Evolutionary conservation across 1,140 invertebrate genomes (phyloP), one percentile per base, ranked within the genome.

Genomic region (Drosophila erecta): DNA sequence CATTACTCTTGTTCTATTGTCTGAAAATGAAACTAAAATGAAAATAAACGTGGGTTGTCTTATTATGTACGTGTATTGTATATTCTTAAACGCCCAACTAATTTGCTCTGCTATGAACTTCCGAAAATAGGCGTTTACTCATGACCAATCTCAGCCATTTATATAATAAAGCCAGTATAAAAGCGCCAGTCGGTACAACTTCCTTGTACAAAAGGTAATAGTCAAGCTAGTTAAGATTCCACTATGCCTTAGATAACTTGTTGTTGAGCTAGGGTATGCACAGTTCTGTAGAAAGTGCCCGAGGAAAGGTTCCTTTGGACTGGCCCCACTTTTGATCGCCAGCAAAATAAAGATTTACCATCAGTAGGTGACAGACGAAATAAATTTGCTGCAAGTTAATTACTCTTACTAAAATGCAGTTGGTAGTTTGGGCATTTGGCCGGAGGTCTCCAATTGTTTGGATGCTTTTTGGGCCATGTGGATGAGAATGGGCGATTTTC

Each of bases 311-410:
- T 35, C 6, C 33, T 10, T 35, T 10, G 22, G 3, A 24, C 3
- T 24, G 3, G 3, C 22, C 22, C 22, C 22, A 24, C 22, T 24
- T 24, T 30, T 30, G 22, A 33, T 69, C 61, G 41, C 22, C 43
- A 27, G 46, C 54, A 11, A 70, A 71, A 35, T 71, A 2, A 24
- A 50, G 66, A 47, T 53, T 56, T 38, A 44, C 8, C n/a, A 35
- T 69, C 37, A 37, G 8, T 40, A 40, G 53, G 65, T 51, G 66
- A 72, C 69, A 72, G 44, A 71, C 55, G 24, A 58, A 72, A 50
- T 37, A 60, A 59, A 51, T 40, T 24, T 27, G 50, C 49, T 38
- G 54, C 61, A 65, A 69, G n/a, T 69, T 71, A 70, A 57, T 71
- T 57, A 49, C 66, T 27, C 20, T 20, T 14, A 24, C 46, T 44